Percentiles rank a stretch among this genome's conserved stretches.
Evolutionary conservation across 2,113 vertebrate genomes (phyloP).

Genomic region (Myanophis thanlyinensis): DNA sequence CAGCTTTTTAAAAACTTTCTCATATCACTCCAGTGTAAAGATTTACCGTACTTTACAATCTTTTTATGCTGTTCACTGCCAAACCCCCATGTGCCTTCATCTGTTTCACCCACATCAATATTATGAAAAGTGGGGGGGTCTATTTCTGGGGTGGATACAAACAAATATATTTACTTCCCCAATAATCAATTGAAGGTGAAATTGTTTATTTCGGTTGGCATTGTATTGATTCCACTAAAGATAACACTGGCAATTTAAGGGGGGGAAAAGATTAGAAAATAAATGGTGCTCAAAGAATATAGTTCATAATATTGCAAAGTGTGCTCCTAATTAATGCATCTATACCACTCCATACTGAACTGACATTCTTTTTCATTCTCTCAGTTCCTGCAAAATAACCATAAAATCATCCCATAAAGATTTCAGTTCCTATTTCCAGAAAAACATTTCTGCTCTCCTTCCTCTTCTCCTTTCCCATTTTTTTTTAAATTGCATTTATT

Average conservation of each 20-base stretch:
- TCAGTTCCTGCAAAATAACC: neutral
- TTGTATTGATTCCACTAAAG: constrained; percentile 4
- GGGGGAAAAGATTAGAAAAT: neutral
- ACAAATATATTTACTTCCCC: constrained; percentile 21
- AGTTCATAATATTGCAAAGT: neutral
- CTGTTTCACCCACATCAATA: constrained; percentile 1
- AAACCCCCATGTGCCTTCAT: neutral
- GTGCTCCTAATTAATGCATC: neutral
- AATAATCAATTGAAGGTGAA: constrained; percentile 19
- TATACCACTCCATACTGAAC: neutral
- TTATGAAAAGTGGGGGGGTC: neutral
- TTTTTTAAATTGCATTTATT: neutral
- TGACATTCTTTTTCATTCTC: neutral
- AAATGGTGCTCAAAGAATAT: neutral
- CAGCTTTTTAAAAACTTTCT: constrained; percentile 39
- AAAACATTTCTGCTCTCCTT: neutral
- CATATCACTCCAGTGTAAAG: neutral
- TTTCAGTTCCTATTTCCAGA: neutral
- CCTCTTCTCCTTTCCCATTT: neutral
- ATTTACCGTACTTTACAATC: neutral
- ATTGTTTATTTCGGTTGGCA: neutral
- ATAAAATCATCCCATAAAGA: neutral
- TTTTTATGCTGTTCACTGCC: neutral
- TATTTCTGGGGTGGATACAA: neutral
- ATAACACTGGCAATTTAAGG: neutral